A percentile compares a stretch with the other conserved stretches of the same genome.
Conservation (phyloP, 1,140 invertebrate genomes). For the Panagrolaimus sp. region DNA sequence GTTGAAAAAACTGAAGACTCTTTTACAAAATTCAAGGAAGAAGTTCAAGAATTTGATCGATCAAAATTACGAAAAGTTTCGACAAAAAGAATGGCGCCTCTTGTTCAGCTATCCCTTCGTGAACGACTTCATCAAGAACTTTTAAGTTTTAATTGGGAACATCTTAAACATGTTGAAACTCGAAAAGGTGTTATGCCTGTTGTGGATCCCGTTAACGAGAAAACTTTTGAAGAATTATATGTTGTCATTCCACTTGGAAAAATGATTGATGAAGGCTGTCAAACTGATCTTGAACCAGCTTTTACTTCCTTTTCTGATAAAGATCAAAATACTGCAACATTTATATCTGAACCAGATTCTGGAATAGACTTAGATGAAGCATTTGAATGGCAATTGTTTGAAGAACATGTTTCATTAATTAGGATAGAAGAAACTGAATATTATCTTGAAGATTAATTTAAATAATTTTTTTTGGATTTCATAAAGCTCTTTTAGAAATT, state of each 20-base stretch:
- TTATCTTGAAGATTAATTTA: too few species aligned
- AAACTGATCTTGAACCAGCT: not conserved
- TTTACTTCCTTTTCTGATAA: not conserved
- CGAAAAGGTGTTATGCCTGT: not conserved
- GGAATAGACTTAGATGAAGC: too few species aligned
- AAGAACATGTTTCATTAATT: too few species aligned
- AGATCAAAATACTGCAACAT: not conserved
- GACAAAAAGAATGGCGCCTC: not conserved
- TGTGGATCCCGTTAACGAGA: not conserved
- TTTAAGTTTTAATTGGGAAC: not conserved
- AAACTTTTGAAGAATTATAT: constrained; percentile 6
- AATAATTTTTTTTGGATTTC: too few species aligned
- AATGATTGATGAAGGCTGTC: constrained; percentile 5
- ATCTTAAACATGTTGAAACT: not conserved
- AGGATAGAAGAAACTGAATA: too few species aligned
- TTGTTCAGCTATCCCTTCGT: not conserved
- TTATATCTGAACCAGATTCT: too few species aligned
- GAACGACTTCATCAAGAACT: not conserved
- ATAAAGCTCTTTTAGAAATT: too few species aligned
- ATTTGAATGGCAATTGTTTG: too few species aligned
- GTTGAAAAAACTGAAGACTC: too few species aligned
- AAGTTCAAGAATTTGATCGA: not conserved
- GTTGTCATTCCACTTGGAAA: constrained; percentile 5
- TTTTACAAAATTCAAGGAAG: not conserved
- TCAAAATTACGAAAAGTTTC: not conserved